These are phyloP conservation scores for Schrankia costaestrigalis DNA, from an alignment of 2,888 invertebrate genomes.

Conservation along the genomic window DNA sequence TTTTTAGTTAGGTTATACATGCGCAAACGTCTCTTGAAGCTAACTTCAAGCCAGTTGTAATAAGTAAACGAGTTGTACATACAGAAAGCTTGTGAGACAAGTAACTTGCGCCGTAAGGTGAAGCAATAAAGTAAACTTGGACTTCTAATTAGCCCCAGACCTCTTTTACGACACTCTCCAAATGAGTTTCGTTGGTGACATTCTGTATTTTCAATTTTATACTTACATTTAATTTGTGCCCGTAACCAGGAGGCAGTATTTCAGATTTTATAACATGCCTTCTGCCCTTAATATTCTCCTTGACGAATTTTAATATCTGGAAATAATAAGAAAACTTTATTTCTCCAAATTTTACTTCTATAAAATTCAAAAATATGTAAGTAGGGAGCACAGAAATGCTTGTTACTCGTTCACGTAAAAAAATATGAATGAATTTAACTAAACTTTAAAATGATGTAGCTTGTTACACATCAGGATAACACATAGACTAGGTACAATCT, in stretches of 20 bases:
- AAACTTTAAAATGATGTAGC: too few species aligned
- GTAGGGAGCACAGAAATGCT: background rate
- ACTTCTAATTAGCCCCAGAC: too few species aligned
- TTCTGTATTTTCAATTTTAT: background rate
- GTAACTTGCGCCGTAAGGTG: too few species aligned
- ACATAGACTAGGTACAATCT: too few species aligned
- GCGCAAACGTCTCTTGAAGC: too few species aligned
- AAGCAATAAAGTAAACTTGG: too few species aligned
- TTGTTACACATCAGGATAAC: too few species aligned
- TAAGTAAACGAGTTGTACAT: too few species aligned
- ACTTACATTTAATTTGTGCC: conserved; percentile 36
- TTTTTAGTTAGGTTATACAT: too few species aligned
- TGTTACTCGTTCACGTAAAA: background rate
- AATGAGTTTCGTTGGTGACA: background rate
- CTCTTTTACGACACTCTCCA: background rate
- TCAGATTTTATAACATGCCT: conserved; percentile 19
- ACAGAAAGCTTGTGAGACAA: too few species aligned
- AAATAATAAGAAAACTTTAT: conserved; percentile 7
- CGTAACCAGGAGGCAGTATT: conserved; percentile 26
- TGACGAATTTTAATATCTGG: conserved; percentile 45
- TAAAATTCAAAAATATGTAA: background rate
- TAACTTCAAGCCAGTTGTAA: too few species aligned
- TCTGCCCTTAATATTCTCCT: conserved; percentile 35
- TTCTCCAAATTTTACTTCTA: background rate
- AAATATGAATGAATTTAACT: too few species aligned